Evolutionary conservation across 1,140 invertebrate genomes (phyloP), one percentile per base, ranked within the genome.

Genomic region (Rhizoglyphus robini): DNA sequence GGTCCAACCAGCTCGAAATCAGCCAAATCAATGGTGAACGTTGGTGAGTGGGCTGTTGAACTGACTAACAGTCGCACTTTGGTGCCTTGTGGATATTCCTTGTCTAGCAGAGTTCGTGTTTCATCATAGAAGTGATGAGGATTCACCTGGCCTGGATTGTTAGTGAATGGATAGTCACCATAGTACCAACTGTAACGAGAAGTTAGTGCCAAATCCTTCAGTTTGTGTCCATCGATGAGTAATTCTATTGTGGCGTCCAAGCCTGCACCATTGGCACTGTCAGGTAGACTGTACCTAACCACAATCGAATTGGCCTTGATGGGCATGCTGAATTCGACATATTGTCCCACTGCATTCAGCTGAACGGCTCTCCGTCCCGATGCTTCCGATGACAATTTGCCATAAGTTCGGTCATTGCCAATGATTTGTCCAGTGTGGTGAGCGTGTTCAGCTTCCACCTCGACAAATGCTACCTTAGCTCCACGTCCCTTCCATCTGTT

Each of bases 21-120:
- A 60, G 58, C 58, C 25, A 60, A 41, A 60, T 60, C 58, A 41
- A 60, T 60, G 5, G 58, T 60, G 23, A 60, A 60, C n/a, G 30
- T 60, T 32, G 30, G 58, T 18, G 58, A 32, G 8, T 34, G 30
- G 34, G 20, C 8, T 5, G 58, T 60, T 18, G 58, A 60, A 11
- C 15, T 60, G 5, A 60, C 58, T 23, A 11, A n/a, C 11, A 60
- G 18, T 5, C 25, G 13, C 8, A 60, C 58, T 41, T 34, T 60
- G 30, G 51, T 32, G 8, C 51, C 51, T 32, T 54, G 51, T 27
- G 51, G 51, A 54, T 54, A 54, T 5, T 54, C 58, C 25, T 23
- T 5, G 23, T 60, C 58, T 8, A 60, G 32, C 5, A 46, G 20
- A 13, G 36, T 29, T 5, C 58, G 20, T 15, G 23, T 54, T 32